Evolutionary conservation across 2,113 vertebrate species (phyloP).

Genomic region (Sclerurus mexicanus): DNA sequence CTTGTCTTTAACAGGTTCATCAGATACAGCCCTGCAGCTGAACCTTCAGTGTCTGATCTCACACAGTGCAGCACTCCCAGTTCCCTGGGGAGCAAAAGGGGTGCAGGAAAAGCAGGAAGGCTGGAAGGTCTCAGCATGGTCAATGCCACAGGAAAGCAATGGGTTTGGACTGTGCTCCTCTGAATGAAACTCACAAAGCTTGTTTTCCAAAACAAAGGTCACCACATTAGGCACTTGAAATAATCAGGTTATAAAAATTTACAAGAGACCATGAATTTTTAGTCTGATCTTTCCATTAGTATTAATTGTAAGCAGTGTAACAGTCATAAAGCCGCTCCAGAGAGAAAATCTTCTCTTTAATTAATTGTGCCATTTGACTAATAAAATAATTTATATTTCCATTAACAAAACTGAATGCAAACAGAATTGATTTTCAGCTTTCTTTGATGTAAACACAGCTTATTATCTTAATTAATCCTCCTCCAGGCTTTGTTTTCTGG

Average conservation of each 20-base stretch:
- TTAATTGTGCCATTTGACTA: slow-evolving; percentile 9
- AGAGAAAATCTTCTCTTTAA: slow-evolving; percentile 10
- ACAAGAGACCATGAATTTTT: background rate
- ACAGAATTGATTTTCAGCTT: background rate
- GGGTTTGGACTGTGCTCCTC: background rate
- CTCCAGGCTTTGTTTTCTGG: background rate
- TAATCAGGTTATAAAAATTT: background rate
- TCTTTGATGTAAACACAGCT: background rate
- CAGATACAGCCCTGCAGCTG: background rate
- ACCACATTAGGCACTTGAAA: background rate
- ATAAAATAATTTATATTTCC: slow-evolving; percentile 5
- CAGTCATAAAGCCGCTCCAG: background rate
- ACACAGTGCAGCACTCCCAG: background rate
- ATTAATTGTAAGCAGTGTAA: slow-evolving; percentile 1
- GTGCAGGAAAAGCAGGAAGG: accelerated
- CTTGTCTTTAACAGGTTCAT: background rate
- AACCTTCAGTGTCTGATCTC: accelerated
- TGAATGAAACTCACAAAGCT: background rate
- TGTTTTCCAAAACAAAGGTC: background rate
- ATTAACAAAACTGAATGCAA: background rate
- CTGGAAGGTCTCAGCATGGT: accelerated
- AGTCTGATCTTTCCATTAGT: slow-evolving; percentile 1
- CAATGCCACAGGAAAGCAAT: accelerated
- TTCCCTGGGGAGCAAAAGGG: accelerated
- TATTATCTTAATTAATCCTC: slow-evolving; percentile 2